These are phyloP conservation scores for Trinectes maculatus DNA, from an alignment of 2,113 vertebrate genomes.

Conservation along the genomic window DNA sequence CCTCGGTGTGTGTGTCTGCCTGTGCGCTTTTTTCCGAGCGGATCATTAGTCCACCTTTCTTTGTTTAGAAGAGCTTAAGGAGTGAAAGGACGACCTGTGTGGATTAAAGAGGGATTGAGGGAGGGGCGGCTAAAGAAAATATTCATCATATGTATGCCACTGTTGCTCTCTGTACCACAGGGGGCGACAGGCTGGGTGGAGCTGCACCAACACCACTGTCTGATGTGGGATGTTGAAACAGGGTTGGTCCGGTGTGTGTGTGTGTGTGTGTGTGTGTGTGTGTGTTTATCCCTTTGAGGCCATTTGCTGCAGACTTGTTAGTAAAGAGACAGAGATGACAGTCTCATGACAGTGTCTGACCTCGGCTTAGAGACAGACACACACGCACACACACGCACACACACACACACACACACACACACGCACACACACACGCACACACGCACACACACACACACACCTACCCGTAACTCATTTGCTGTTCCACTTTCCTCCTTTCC, in stretches of 20 bases:
- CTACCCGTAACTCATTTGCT: constrained; percentile 53
- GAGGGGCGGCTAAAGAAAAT: constrained; percentile 28
- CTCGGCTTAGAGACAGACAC: constrained; percentile 47
- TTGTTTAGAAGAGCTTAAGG: constrained; percentile 47
- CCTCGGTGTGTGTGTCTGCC: constrained; percentile 23
- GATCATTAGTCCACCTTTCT: constrained; percentile 54
- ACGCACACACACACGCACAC: not conserved
- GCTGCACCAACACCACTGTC: constrained; percentile 18
- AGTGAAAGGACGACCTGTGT: constrained; percentile 22
- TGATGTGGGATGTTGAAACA: constrained; percentile 26
- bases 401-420: constrained; percentile 23
- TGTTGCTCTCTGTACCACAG: constrained; percentile 25
- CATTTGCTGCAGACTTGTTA: constrained; percentile 57
- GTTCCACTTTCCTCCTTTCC: constrained; percentile 23
- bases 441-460: not conserved
- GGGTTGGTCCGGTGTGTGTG: constrained; percentile 15
- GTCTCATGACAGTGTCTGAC: constrained; percentile 67
- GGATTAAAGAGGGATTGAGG: constrained; percentile 40
- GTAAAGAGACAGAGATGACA: constrained; percentile 54
- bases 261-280: constrained; percentile 13
- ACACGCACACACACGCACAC: constrained; percentile 21
- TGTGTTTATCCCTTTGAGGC: constrained; percentile 42
- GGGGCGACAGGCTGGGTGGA: constrained; percentile 8
- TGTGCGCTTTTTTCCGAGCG: not conserved
- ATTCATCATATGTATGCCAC: constrained; percentile 37